A percentile compares a stretch with the other conserved stretches of the same genome.
Conservation (phyloP, 2,888 invertebrate genomes). For the Falcaria lacertinaria region DNA sequence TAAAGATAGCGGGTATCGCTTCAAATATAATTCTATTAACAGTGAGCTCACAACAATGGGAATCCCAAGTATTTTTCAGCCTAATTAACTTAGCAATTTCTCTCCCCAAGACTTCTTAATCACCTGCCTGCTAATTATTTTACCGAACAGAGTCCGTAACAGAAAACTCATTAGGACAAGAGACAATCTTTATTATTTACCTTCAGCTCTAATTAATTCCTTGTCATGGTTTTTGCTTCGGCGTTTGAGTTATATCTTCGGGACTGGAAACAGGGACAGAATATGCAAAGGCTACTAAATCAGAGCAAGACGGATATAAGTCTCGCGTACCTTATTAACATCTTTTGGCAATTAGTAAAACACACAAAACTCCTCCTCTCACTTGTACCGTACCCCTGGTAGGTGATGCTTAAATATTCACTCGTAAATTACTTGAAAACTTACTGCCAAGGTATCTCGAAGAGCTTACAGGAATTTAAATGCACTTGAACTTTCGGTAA, state of each 20-base stretch:
- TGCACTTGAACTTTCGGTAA: constrained; percentile 53
- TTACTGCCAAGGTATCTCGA: constrained; percentile 66
- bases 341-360: constrained; percentile 83
- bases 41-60: constrained; percentile 8
- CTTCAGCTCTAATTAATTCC: constrained; percentile 79
- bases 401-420: constrained; percentile 77
- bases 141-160: constrained; percentile 37
- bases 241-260: constrained; percentile 72
- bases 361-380: constrained; percentile 82
- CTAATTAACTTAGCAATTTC: constrained; percentile 54
- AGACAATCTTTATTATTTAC: constrained; percentile 80
- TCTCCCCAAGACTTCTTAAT: constrained; percentile 63
- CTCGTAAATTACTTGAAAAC: constrained; percentile 77
- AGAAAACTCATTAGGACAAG: constrained; percentile 73
- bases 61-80: constrained; percentile 35
- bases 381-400: constrained; percentile 75
- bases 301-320: constrained; percentile 41
- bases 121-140: constrained; percentile 71
- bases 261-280: constrained; percentile 44
- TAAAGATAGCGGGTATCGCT: not conserved
- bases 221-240: constrained; percentile 80
- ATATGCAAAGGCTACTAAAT: constrained; percentile 16
- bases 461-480: constrained; percentile 63
- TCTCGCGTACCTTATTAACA: constrained; percentile 76
- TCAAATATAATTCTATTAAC: not conserved